A percentile compares a stretch with the other conserved stretches of the same genome.
These are phyloP conservation scores for Chrysaora quinquecirrha DNA, from an alignment of 30 jellyfish, hydroid and myxozoan species.

Conservation along the genomic window DNA sequence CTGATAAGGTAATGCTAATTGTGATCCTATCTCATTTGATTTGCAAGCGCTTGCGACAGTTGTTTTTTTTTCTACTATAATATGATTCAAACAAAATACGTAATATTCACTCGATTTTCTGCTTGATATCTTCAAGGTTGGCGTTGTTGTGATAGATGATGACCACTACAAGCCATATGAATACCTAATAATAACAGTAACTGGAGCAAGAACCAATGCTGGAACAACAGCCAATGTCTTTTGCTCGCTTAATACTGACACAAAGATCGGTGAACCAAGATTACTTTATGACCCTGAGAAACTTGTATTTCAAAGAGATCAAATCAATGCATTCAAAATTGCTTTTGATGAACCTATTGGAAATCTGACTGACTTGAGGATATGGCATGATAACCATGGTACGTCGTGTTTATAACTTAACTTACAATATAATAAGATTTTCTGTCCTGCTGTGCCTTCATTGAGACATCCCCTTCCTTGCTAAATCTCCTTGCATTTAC, in stretches of 20 bases:
- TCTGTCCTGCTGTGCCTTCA: too few relatives aligned
- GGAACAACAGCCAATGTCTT: conserved; percentile 86
- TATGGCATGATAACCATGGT: conserved; percentile 81
- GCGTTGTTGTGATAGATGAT: conserved; percentile 36
- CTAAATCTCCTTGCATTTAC: too few relatives aligned
- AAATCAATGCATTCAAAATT: conserved; percentile 50
- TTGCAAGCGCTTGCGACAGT: too few relatives aligned
- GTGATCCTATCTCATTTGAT: background rate
- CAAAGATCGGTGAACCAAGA: conserved; percentile 34
- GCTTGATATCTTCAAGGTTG: too few relatives aligned
- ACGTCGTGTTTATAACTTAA: background rate
- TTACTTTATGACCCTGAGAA: conserved; percentile 51
- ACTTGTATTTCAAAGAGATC: conserved; percentile 43
- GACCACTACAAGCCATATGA: conserved; percentile 43
- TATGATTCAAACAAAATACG: too few relatives aligned
- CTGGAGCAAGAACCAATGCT: conserved; percentile 77
- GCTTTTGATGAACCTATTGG: conserved; percentile 36
- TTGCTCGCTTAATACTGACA: conserved; percentile 32
- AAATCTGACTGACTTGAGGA: conserved; percentile 46
- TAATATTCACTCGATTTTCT: too few relatives aligned
- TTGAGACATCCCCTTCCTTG: too few relatives aligned
- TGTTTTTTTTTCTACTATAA: too few relatives aligned
- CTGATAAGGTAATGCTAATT: conserved; percentile 50
- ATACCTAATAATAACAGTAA: conserved; percentile 48
- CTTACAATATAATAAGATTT: background rate